Evolutionary conservation across 2,113 vertebrate species (phyloP).

Genomic region (Serilophus lunatus): DNA sequence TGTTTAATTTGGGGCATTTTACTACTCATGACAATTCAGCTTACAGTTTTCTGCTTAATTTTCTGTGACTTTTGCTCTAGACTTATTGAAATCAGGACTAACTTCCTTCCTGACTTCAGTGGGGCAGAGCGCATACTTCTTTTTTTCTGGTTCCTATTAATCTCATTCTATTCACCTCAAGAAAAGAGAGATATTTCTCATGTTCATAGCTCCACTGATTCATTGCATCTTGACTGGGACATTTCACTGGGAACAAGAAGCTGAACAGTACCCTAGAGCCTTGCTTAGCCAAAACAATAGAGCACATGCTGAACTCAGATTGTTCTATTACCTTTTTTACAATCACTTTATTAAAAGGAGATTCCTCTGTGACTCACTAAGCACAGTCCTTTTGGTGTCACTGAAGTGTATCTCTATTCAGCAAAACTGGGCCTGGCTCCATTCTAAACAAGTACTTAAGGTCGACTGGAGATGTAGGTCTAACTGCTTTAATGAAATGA

Average conservation of each 20-base stretch:
- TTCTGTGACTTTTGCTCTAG: background rate
- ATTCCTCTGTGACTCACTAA: constrained; percentile 18
- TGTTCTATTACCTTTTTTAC: background rate
- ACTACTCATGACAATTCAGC: background rate
- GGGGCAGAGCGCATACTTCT: background rate
- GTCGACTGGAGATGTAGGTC: background rate
- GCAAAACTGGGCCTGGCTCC: background rate
- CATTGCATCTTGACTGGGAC: background rate
- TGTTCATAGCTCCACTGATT: background rate
- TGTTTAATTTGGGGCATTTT: background rate
- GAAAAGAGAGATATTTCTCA: background rate
- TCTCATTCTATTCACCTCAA: background rate
- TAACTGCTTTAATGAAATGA: background rate
- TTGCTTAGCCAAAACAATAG: background rate
- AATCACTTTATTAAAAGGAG: constrained; percentile 9
- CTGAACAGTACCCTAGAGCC: background rate
- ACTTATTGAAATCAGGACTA: background rate
- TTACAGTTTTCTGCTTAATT: background rate
- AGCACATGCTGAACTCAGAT: background rate
- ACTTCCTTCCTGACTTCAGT: background rate
- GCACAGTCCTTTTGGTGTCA: background rate
- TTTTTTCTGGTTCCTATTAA: background rate
- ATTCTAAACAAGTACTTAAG: background rate
- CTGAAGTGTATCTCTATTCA: constrained; percentile 13
- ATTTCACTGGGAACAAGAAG: background rate